Evolutionary conservation across 2,888 invertebrate genomes (phyloP).

Genomic region (Hedychridium roseum): DNA sequence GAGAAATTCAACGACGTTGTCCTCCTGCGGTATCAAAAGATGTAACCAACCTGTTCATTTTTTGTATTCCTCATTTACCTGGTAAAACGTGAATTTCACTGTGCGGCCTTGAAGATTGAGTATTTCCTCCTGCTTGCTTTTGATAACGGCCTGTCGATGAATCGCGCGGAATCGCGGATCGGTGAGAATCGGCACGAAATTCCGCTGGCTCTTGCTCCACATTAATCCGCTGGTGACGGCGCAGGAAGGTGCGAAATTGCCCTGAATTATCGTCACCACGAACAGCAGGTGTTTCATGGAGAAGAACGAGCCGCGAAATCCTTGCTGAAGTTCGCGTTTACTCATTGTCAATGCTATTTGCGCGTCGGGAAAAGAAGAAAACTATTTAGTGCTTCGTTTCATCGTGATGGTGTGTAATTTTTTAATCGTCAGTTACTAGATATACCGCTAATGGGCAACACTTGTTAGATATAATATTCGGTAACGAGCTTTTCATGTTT

Average conservation of each 20-base stretch:
- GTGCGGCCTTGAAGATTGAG: conserved; percentile 26
- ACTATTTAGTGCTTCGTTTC: neutral
- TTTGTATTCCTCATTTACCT: conserved; percentile 21
- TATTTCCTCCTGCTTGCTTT: conserved; percentile 11
- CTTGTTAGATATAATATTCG: no score
- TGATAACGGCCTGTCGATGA: conserved; percentile 4
- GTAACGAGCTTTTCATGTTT: no score
- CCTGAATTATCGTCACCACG: conserved; percentile 2
- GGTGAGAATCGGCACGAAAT: conserved; percentile 26
- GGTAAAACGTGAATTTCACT: conserved; percentile 23
- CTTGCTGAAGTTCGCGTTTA: no score
- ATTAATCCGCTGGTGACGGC: conserved; percentile 21
- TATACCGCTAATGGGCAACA: no score
- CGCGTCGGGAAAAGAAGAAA: neutral
- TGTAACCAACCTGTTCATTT: neutral
- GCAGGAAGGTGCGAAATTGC: neutral
- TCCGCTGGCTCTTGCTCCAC: conserved; percentile 15
- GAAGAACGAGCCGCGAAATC: no score
- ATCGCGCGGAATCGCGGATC: conserved; percentile 5
- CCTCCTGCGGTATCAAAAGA: conserved; percentile 11
- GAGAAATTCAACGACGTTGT: conserved; percentile 6
- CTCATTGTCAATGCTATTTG: neutral
- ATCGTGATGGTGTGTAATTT: neutral
- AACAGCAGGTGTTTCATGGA: conserved; percentile 13
- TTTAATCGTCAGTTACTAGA: no score